Base-by-base conservation (phyloP, 2,888 invertebrate species). In the Catotricha subobsoleta region DNA sequence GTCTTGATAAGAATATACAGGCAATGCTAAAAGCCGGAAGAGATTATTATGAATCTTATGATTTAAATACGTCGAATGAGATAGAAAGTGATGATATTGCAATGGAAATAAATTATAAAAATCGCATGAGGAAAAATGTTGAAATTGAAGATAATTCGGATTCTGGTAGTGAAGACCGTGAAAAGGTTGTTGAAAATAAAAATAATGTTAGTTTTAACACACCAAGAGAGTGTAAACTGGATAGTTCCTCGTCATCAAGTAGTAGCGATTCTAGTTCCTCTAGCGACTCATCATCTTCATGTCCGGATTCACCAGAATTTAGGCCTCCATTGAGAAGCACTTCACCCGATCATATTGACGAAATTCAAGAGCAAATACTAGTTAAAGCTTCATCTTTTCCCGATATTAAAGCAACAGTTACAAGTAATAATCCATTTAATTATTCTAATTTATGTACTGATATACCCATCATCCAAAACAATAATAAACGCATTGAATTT, bases 1-100 rank as follows among this genome's bases (percentile, higher is more conserved):
- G 62, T 43, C 51, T 57, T 27, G 54, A 57, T 45, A 52, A 51
- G 3, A 54, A 53, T 15, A 30, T 39, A 6, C 34, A 34, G 3
- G 34, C 34, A 20, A 13, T 21, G 3, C 6, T 34, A 13, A 19
- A 34, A n/a, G n/a, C 34, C 4, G 7, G 3, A 3, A 19, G 34
- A 33, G 20, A 18, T 4, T 19, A 33, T n/a, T 20, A 21, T 8
- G 34, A 8, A 13, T 20, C 21, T 13, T 34, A 34, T 21, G 21
- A 21, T 34, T n/a, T 13, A 3, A n/a, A n/a, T n/a, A n/a, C n/a
- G n/a, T n/a, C n/a, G n/a, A n/a, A n/a, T n/a, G n/a, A n/a, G n/a
- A n/a, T n/a, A n/a, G n/a, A n/a, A n/a, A n/a, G n/a, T n/a, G n/a
- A n/a, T 16, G 33, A 33, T 7, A 10, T 31, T 25, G n/a, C 12